Conservation (phyloP, 2,888 invertebrate genomes). For the Machimus atricapillus region DNA sequence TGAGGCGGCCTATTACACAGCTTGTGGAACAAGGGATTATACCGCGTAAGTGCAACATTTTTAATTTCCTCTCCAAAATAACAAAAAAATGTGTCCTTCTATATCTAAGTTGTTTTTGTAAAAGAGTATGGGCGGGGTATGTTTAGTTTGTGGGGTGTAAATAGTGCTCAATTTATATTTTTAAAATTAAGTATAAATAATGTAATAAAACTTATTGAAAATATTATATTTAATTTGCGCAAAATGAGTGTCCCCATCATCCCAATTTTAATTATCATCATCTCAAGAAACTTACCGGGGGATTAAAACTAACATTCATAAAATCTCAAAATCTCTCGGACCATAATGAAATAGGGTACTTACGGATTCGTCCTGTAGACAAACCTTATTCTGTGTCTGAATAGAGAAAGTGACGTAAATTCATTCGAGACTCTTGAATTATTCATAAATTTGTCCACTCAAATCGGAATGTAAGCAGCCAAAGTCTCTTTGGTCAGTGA, state of each 20-base stretch:
- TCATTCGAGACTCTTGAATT: background rate
- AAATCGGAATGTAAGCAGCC: constrained; percentile 18
- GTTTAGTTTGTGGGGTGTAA: no score
- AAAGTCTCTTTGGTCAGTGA: constrained; percentile 3
- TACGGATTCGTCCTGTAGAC: background rate
- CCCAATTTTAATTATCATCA: background rate
- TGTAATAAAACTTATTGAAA: background rate
- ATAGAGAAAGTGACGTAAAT: background rate
- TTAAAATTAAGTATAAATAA: background rate
- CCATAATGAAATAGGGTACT: background rate
- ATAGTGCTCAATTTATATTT: constrained; percentile 21
- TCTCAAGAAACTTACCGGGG: background rate
- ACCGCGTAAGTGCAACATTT: constrained; percentile 84
- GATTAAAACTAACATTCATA: background rate
- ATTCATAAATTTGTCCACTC: constrained; percentile 26
- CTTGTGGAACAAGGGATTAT: constrained; percentile 97
- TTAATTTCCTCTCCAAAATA: background rate
- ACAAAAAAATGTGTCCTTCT: background rate
- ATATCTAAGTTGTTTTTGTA: background rate
- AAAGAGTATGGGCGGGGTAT: background rate
- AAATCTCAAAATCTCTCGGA: constrained; percentile 4
- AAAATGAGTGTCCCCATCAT: background rate
- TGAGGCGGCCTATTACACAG: constrained; percentile 92
- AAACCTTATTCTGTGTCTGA: background rate
- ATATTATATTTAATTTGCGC: background rate